These are phyloP conservation scores for Parus major DNA, from an alignment of 2,113 vertebrate genomes.

Conservation along the genomic window DNA sequence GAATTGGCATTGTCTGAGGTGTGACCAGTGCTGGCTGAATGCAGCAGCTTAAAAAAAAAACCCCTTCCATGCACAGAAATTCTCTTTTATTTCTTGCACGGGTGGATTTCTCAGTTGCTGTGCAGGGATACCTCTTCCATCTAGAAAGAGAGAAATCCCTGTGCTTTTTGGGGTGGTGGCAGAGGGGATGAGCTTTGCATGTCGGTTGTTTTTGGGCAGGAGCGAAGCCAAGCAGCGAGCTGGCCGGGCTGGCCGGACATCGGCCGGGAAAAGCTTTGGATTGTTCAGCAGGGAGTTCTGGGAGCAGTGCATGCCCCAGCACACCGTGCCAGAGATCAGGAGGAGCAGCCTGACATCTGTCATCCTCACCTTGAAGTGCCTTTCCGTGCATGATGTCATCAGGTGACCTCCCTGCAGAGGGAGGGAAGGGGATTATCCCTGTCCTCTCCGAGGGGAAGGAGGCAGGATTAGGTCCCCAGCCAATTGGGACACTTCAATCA, in stretches of 20 bases:
- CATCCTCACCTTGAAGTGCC: conserved; percentile 93
- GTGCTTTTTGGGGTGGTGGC: not conserved
- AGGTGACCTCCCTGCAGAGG: conserved; percentile 75
- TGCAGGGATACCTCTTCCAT: not conserved
- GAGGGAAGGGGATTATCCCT: not conserved
- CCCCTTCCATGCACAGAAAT: not conserved
- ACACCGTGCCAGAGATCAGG: conserved; percentile 93
- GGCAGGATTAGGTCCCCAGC: not conserved
- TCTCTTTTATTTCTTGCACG: not conserved
- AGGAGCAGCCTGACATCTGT: conserved; percentile 91
- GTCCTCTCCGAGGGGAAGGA: not conserved
- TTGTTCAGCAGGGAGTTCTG: conserved; percentile 91
- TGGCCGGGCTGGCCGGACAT: conserved; percentile 90
- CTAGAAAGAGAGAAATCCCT: not conserved
- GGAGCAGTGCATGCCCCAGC: conserved; percentile 93
- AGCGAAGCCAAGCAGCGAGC: conserved; percentile 92
- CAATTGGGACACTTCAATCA: not conserved
- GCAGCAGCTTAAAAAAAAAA: not conserved
- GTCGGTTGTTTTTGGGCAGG: conserved; percentile 60
- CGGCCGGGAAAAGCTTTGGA: conserved; percentile 87
- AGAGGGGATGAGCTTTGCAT: not conserved
- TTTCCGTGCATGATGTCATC: conserved; percentile 93
- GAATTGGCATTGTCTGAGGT: not conserved
- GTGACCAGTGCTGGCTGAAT: not conserved
- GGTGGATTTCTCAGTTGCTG: not conserved